phyloP scores from a whole-genome alignment of 2,113 vertebrate species.

The Corythoichthys haematopterus region DNA sequence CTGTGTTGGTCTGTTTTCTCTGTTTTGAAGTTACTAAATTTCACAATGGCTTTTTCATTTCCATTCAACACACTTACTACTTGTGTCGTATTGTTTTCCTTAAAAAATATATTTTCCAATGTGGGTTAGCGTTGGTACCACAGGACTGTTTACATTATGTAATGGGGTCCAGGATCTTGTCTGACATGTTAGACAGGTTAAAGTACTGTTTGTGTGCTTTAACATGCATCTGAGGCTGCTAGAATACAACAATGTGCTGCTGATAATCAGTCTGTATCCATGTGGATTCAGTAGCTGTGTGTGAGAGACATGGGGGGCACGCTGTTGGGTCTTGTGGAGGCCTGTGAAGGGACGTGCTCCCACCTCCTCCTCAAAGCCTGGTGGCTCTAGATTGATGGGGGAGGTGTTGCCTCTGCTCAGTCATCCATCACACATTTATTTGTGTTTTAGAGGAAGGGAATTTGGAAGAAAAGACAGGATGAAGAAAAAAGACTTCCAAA shows the following conservation, averaged over 20 bases:
- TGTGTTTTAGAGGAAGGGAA: conserved; percentile 71
- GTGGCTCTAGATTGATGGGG: conserved; percentile 67
- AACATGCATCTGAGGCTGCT: conserved; percentile 6
- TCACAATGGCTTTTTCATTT: conserved; percentile 64
- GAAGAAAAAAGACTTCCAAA: conserved; percentile 65
- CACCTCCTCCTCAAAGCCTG: conserved; percentile 32
- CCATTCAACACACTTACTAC: conserved; percentile 26
- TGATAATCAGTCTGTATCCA: conserved; percentile 3
- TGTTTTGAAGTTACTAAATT: conserved; percentile 57
- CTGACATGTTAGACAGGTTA: conserved; percentile 2
- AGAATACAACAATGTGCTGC: background rate
- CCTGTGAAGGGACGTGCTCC: conserved; percentile 49
- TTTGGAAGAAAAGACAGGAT: conserved; percentile 49
- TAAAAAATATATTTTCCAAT: conserved; percentile 37
- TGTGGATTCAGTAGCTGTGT: conserved; percentile 40
- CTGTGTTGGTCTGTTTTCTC: conserved; percentile 55
- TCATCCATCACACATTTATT: conserved; percentile 78
- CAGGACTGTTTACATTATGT: background rate
- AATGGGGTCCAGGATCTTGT: conserved; percentile 13
- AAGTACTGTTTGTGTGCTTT: background rate
- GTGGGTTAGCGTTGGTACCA: conserved; percentile 13
- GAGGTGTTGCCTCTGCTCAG: conserved; percentile 71
- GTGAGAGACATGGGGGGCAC: conserved; percentile 38
- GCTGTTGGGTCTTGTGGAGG: conserved; percentile 42
- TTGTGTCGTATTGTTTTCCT: conserved; percentile 21